Percentiles rank a stretch among this genome's conserved stretches.
Conservation (phyloP, 2,113 vertebrate species). For the Bungarus multicinctus region DNA sequence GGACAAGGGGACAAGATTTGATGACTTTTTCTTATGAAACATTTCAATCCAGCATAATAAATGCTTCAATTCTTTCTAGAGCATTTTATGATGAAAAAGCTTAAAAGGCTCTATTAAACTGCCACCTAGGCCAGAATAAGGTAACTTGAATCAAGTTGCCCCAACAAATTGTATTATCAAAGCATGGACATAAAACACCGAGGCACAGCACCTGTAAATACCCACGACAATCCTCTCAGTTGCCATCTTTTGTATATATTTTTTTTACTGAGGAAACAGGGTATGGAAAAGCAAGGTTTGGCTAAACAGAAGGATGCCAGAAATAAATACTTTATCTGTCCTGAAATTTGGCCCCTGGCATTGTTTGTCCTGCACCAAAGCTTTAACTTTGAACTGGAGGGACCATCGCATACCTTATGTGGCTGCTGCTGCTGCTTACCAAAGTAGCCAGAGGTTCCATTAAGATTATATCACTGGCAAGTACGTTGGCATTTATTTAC, state of each 20-base stretch:
- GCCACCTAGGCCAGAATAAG: background rate
- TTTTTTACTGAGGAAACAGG: slow-evolving; percentile 10
- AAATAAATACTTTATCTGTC: background rate
- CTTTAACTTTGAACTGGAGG: background rate
- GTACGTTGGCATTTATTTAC: background rate
- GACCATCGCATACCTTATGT: background rate
- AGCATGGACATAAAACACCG: background rate
- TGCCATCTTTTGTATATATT: slow-evolving; percentile 15
- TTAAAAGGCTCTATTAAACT: slow-evolving; percentile 24
- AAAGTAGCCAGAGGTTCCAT: background rate
- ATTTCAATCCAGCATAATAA: slow-evolving; percentile 25
- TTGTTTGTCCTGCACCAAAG: background rate
- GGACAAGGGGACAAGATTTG: slow-evolving; percentile 27
- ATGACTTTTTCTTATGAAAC: slow-evolving; percentile 27
- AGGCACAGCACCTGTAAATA: background rate
- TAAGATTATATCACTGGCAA: background rate
- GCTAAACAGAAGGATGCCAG: background rate
- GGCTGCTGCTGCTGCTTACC: background rate
- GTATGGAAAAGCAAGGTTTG: background rate
- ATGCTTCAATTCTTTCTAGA: slow-evolving; percentile 25
- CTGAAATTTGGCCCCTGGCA: background rate
- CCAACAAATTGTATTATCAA: background rate
- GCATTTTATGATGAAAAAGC: slow-evolving; percentile 8
- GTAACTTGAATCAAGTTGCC: background rate
- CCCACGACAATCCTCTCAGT: background rate